Evolutionary conservation across 2,888 invertebrate species (phyloP).

Genomic region (Hartigia nigra): DNA sequence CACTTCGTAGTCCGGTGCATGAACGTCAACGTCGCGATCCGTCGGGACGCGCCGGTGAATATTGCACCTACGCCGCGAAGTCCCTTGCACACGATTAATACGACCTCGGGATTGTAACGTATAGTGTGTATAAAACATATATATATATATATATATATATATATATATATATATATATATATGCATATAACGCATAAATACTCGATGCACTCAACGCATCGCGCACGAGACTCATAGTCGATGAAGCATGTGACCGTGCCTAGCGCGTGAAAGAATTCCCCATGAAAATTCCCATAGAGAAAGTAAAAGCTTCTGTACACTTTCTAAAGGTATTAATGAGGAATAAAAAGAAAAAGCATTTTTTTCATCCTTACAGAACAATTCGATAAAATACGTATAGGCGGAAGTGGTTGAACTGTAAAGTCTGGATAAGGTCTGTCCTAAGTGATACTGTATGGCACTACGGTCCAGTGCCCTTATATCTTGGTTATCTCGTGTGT

Average conservation of each 20-base stretch:
- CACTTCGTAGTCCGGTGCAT: slow-evolving; percentile 15
- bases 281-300: background rate
- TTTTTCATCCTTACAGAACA: background rate
- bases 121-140: background rate
- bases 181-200: background rate
- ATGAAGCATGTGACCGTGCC: background rate
- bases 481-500: background rate
- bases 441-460: background rate
- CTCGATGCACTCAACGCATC: background rate
- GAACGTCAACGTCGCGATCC: background rate
- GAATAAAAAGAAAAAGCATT: background rate
- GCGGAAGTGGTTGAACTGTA: background rate
- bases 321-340: background rate
- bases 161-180: too few relatives aligned
- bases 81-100: background rate
- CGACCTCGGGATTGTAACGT: background rate
- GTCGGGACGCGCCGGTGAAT: background rate
- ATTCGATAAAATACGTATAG: background rate
- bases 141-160: too few relatives aligned
- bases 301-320: background rate
- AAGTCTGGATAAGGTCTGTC: background rate
- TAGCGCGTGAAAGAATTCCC: background rate
- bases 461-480: background rate
- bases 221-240: background rate
- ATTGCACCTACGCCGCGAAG: background rate